These are phyloP conservation scores for Thymallus thymallus DNA, from an alignment of 2,113 vertebrate genomes.

Conservation along the genomic window DNA sequence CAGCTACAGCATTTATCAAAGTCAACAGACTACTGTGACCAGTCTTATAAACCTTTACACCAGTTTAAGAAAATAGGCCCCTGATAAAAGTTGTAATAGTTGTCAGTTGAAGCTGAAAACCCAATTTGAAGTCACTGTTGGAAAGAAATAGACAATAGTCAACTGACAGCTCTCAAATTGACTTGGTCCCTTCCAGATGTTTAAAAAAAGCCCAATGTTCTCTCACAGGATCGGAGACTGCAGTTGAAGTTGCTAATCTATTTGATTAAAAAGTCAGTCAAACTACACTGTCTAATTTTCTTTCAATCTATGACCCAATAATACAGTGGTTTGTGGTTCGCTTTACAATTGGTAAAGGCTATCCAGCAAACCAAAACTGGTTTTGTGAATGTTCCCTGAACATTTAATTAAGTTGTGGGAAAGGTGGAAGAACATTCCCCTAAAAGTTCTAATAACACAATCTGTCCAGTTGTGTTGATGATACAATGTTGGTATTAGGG, in stretches of 20 bases:
- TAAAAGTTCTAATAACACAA: no score
- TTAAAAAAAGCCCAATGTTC: constrained; percentile 38
- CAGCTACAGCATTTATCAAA: background rate
- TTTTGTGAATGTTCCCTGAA: no score
- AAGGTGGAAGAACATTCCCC: no score
- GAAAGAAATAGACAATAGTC: constrained; percentile 15
- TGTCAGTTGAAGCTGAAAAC: background rate
- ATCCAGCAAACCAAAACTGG: no score
- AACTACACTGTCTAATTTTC: constrained; percentile 55
- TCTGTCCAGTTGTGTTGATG: no score
- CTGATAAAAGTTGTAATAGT: background rate
- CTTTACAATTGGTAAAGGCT: constrained; percentile 39
- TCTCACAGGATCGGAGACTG: constrained; percentile 26
- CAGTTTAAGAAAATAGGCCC: background rate
- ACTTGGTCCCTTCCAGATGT: constrained; percentile 35
- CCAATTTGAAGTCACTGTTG: background rate
- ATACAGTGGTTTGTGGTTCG: constrained; percentile 50
- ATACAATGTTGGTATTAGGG: no score
- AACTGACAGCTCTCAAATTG: constrained; percentile 17
- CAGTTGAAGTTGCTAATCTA: constrained; percentile 53
- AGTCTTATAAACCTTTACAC: background rate
- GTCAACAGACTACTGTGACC: background rate
- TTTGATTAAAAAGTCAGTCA: constrained; percentile 61
- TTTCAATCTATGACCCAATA: constrained; percentile 46
- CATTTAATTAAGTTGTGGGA: no score